A percentile compares a stretch with the other conserved stretches of the same genome.
phyloP scores from a whole-genome alignment of 2,113 vertebrate genomes.

The Lepisosteus oculatus region DNA sequence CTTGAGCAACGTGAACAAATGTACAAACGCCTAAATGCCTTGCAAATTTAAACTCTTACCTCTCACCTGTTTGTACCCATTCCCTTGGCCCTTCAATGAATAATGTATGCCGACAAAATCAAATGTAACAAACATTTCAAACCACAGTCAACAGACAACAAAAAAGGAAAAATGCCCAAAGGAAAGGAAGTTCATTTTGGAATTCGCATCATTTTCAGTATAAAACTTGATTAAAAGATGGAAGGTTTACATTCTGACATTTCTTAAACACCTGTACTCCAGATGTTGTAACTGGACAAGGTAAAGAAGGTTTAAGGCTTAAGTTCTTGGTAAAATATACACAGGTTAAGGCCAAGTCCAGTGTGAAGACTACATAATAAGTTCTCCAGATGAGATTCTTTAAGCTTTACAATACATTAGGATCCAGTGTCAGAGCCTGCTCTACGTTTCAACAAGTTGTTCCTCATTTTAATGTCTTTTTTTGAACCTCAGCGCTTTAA shows the following conservation, averaged over 20 bases:
- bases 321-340: constrained; percentile 39
- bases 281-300: background rate
- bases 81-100: background rate
- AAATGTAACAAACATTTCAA: background rate
- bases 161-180: constrained; percentile 12
- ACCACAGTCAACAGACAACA: background rate
- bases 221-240: constrained; percentile 11
- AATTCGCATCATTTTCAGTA: background rate
- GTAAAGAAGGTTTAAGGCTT: constrained; percentile 46
- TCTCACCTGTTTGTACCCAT: background rate
- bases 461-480: constrained; percentile 7
- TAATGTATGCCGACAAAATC: background rate
- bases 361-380: constrained; percentile 18
- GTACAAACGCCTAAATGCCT: too few relatives aligned
- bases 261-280: background rate
- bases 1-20: too few relatives aligned
- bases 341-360: constrained; percentile 54
- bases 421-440: background rate
- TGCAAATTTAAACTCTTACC: too few relatives aligned
- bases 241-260: constrained; percentile 9
- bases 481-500: constrained; percentile 67
- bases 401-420: background rate
- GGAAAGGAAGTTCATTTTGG: constrained; percentile 12
- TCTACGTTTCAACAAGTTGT: background rate
- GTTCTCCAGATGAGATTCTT: background rate